Evolutionary conservation across 2,888 invertebrate genomes (phyloP), one percentile per base, ranked within the genome.

Genomic region (Bursaphelenchus okinawaensis): DNA sequence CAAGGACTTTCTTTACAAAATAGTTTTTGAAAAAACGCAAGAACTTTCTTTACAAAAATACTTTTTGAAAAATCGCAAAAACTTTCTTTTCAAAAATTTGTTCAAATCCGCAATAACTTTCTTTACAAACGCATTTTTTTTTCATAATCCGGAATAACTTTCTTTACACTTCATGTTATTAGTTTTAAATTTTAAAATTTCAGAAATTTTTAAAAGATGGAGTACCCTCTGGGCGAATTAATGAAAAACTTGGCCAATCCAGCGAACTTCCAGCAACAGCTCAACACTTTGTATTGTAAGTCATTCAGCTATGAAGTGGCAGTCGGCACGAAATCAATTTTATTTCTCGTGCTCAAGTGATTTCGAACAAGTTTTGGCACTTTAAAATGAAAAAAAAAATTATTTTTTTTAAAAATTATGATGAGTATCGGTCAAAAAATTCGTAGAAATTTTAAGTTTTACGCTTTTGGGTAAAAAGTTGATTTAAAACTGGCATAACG

Each of bases 221-320:
- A n/a, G n/a, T 16, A n/a, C 6, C 40, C 6, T 40, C 6, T 16
- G 40, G 40, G 40, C 6, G 40, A 4, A 40, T 40, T 16, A 40
- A 40, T 40, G n/a, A n/a, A n/a, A n/a, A n/a, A n/a, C n/a, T n/a
- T n/a, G n/a, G n/a, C 20, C 50, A 59, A 31, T n/a, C 28, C 57
- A 40, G 27, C 40, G 16, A 12, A 20, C 40, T 9, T 59, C 23
- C 50, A 59, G 52, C 60, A 59, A 59, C 60, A 59, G 52, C 60
- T 59, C 50, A 31, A 59, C 19, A 7, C 60, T 7, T 9, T 59
- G 22, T 59, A 59, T 59, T 59, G 60, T 59, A 24, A 59, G 60
- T 59, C 40, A 4, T 24, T 16, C 12, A 12, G 26, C 3, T 12
- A 16, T 40, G n/a, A 40, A 40, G 40, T 40, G 40, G 40, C 16